Evolutionary conservation across 2,888 invertebrate species (phyloP).

Genomic region (Cantharis rustica): DNA sequence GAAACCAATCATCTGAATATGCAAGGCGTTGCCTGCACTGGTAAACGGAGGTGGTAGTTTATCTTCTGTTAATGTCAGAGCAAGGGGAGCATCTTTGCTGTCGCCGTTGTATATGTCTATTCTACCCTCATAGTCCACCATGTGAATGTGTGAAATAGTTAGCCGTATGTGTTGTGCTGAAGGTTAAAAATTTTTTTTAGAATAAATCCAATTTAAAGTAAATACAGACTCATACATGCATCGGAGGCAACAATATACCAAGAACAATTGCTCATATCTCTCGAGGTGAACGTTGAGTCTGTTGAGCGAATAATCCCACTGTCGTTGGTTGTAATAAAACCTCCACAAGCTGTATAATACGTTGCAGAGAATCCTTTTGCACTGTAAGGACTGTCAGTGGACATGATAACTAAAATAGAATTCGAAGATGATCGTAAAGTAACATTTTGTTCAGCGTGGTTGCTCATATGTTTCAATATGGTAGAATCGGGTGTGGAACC

Average conservation of each 20-base stretch:
- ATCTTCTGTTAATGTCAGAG: slow-evolving; percentile 69
- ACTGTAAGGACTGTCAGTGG: slow-evolving; percentile 61
- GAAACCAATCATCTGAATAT: slow-evolving; percentile 44
- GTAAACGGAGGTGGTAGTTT: slow-evolving; percentile 69
- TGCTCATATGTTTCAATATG: slow-evolving; percentile 65
- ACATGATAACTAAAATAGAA: slow-evolving; percentile 69
- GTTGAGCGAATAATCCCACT: slow-evolving; percentile 60
- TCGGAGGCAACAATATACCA: slow-evolving; percentile 70
- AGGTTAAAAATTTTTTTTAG: no score
- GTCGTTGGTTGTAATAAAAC: slow-evolving; percentile 60
- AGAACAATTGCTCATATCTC: slow-evolving; percentile 63
- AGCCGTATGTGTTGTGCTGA: slow-evolving; percentile 69
- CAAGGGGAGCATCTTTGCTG: slow-evolving; percentile 64
- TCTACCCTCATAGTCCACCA: slow-evolving; percentile 48
- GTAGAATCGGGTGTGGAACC: slow-evolving; percentile 58
- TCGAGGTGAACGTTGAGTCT: slow-evolving; percentile 42
- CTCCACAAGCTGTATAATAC: slow-evolving; percentile 73
- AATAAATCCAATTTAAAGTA: not conserved
- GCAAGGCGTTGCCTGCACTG: slow-evolving; percentile 69
- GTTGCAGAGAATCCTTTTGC: slow-evolving; percentile 79
- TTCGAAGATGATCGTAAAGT: slow-evolving; percentile 65
- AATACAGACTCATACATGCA: slow-evolving; percentile 52
- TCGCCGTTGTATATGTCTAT: slow-evolving; percentile 70
- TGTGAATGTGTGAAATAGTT: slow-evolving; percentile 65
- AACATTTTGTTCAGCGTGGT: slow-evolving; percentile 55